Evolutionary conservation across 2,113 vertebrate species (phyloP), one percentile per base, ranked within the genome.

Genomic region (Fulmarus glacialis): DNA sequence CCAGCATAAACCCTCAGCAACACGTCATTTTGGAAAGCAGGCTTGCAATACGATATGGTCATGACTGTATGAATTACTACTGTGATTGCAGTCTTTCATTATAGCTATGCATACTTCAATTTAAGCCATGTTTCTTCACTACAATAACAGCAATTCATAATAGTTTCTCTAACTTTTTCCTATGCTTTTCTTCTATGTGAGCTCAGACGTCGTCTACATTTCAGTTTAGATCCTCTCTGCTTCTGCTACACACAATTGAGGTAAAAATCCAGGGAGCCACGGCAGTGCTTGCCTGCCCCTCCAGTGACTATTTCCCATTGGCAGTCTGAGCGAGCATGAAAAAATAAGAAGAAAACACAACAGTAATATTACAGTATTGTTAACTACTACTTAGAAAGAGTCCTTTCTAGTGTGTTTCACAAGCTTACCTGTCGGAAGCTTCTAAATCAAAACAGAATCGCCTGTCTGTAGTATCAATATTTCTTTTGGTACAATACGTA

Each of bases 371-470:
- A 32, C 38, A 88, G 34, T 8, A 60, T 21, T 19, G 50, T 67
- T 38, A 64, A 72, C 13, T 8, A 6, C 15, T 64, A 12, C 9
- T 20, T 52, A 29, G 7, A 34, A 60, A 71, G 27, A 80, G 68
- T 38, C n/a, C 24, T 53, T 78, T 67, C 26, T 18, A 29, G 29
- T 13, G 16, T 36, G 73, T 77, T 86, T 56, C n/a, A 58, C 0
- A 6, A 89, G 96, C 95, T 97, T 98, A 99, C 99, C 99, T 98
- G 96, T 99, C 99, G 74, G 98, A 98, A 95, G 99, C 98, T 97
- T 99, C 99, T 3, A 99, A 98, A 48, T 99, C 99, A 84, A 99
- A 98, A 96, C 99, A 99, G 98, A 99, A 99, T 72, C 99, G 97
- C 89, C 99, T 98, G 97, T 99, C 99, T 78, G 98, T 98, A 50